Conservation (phyloP, 2,888 invertebrate species). For the Lasioglossum pauxillum region DNA sequence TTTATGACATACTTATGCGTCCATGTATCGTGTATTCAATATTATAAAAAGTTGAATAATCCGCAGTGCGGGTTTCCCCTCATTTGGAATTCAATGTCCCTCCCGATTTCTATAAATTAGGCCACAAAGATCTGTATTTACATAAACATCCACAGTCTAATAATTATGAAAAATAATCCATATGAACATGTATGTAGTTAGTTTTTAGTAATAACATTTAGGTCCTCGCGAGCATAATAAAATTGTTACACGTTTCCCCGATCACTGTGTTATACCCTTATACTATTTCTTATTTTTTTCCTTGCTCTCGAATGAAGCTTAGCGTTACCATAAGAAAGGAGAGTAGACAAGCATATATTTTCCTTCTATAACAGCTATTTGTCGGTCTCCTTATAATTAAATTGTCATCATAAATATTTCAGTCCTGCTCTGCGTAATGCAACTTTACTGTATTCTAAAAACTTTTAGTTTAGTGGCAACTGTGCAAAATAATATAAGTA, state of each 20-base stretch:
- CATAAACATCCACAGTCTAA: not conserved
- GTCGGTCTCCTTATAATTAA: not conserved
- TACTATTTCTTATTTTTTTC: not conserved
- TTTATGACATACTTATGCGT: not conserved
- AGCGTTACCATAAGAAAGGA: not conserved
- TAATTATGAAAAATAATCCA: slow-evolving; percentile 6
- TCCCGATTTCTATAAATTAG: not conserved
- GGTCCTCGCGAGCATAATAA: not conserved
- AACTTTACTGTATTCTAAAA: not conserved
- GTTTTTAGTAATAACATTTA: not conserved
- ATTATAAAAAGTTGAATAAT: not conserved
- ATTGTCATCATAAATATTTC: not conserved
- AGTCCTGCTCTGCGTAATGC: not conserved
- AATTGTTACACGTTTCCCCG: slow-evolving; percentile 3
- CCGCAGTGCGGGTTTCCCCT: not conserved
- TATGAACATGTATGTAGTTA: not conserved
- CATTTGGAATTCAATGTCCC: not conserved
- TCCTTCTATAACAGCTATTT: not conserved
- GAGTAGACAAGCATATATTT: not conserved
- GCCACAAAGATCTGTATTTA: not conserved
- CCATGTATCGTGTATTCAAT: not conserved
- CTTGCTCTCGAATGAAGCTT: not conserved
- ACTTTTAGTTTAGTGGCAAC: not conserved
- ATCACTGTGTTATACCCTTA: not conserved
- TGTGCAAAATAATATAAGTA: not conserved